Evolutionary conservation across 2,888 invertebrate genomes (phyloP), one percentile per base, ranked within the genome.

Genomic region (Bhutanitis thaidina): DNA sequence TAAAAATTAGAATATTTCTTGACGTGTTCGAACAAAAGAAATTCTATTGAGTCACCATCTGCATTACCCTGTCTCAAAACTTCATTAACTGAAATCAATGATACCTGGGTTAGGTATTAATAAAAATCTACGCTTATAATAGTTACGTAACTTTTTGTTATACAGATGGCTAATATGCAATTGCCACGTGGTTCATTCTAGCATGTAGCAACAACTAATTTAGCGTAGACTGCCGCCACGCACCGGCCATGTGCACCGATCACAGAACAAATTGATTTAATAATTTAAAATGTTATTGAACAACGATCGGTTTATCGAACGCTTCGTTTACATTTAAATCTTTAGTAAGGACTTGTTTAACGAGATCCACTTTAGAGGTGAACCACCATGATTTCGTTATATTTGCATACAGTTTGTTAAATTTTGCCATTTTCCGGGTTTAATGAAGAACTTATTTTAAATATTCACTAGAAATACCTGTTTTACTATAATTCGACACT

Each of bases 331-430:
- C 32, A 16, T 36, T 27, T 25, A 40, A 40, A 45, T 27, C 3
- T 43, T 20, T 32, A 38, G 15, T 37, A 32, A 34, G 27, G 38
- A 44, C 46, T 37, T 30, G 37, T 41, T 48, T 16, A 20, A 9
- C 35, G 45, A 55, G 37, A 43, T 47, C 36, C 39, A 29, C 40
- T 58, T 56, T 51, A 47, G 48, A 56, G 52, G 54, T 52, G 43
- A 54, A 52, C 50, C 39, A 52, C 46, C 20, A 20, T 5, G 20
- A 49, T 27, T 27, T 4, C 27, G 27, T 27, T 27, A 27, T 27
- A 27, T 27, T 27, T 27, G 27, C 27, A 35, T 38, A 30, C 14
- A 34, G 53, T 53, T n/a, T 45, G 53, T 53, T 52, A 46, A 32
- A 47, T 51, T 34, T 49, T 15, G 35, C 37, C 12, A 46, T 32